Percentiles rank a stretch among this genome's conserved stretches.
Evolutionary conservation across 2,888 invertebrate species (phyloP).

Genomic region (Hypercompe scribonia): DNA sequence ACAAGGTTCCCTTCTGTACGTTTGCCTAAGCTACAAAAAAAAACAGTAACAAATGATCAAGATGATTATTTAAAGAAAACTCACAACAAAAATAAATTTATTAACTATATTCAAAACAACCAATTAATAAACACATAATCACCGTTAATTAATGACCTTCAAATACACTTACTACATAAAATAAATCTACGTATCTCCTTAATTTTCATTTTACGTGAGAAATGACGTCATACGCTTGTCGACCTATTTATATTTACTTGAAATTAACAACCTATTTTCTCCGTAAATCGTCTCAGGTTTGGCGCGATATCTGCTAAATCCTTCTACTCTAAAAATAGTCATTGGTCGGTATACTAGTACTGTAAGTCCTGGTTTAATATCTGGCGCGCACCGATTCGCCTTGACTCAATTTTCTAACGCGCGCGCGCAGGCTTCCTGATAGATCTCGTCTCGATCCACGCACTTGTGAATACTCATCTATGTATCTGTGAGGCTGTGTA

Average conservation of each 20-base stretch:
- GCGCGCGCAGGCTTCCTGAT: conserved; percentile 50
- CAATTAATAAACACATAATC: conserved; percentile 5
- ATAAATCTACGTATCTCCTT: neutral
- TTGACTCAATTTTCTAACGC: conserved; percentile 51
- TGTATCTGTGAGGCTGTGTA: conserved; percentile 26
- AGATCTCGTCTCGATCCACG: conserved; percentile 41
- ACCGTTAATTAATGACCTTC: neutral
- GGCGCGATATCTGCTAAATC: neutral
- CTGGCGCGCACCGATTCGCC: conserved; percentile 44
- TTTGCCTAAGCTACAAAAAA: too few relatives aligned
- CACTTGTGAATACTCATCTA: conserved; percentile 34
- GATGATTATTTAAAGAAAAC: too few relatives aligned
- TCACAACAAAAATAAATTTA: neutral
- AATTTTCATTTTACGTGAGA: neutral
- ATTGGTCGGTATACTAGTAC: neutral
- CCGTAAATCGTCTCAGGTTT: neutral
- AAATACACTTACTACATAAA: neutral
- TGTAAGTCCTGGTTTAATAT: conserved; percentile 37
- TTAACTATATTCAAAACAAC: neutral
- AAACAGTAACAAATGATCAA: too few relatives aligned
- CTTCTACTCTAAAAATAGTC: neutral
- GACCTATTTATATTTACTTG: neutral
- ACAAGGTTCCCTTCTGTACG: too few relatives aligned
- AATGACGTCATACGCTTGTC: neutral
- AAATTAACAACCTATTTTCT: neutral